Conservation (phyloP, 23 tunicate genomes). For the Aplidium turbinatum region DNA sequence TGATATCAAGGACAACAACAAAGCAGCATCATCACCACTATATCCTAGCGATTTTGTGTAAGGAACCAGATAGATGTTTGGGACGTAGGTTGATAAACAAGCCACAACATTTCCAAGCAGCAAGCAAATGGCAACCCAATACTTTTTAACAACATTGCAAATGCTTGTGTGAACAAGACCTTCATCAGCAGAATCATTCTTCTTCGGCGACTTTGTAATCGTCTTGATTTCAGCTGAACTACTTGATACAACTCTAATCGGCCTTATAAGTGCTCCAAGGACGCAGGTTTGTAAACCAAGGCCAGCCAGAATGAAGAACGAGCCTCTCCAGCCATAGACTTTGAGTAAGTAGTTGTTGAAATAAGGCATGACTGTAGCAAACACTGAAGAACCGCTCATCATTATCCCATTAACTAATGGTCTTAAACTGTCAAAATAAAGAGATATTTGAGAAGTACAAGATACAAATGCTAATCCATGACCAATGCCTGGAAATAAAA, state of each 20-base stretch:
- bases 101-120: conserved; percentile 22
- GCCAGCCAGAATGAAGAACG: conserved; percentile 48
- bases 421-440: conserved; percentile 43
- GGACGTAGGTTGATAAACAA: conserved; percentile 20
- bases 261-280: conserved; percentile 54
- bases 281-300: conserved; percentile 41
- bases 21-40: conserved; percentile 29
- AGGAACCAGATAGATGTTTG: conserved; percentile 51
- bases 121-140: conserved; percentile 44
- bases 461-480: conserved; percentile 35
- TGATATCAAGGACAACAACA: conserved; percentile 51
- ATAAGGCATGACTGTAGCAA: conserved; percentile 42
- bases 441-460: conserved; percentile 28
- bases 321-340: conserved; percentile 55
- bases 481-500: conserved; percentile 47
- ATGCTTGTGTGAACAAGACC: neutral
- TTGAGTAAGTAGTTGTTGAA: conserved; percentile 27
- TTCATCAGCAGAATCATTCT: neutral
- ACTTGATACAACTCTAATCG: conserved; percentile 33
- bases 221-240: neutral
- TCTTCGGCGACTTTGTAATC: neutral
- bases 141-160: conserved; percentile 6
- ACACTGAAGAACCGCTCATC: conserved; percentile 39
- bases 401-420: conserved; percentile 53
- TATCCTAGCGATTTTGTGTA: conserved; percentile 22